Evolutionary conservation across 2,113 vertebrate genomes (phyloP).

Genomic region (Antechinus flavipes): DNA sequence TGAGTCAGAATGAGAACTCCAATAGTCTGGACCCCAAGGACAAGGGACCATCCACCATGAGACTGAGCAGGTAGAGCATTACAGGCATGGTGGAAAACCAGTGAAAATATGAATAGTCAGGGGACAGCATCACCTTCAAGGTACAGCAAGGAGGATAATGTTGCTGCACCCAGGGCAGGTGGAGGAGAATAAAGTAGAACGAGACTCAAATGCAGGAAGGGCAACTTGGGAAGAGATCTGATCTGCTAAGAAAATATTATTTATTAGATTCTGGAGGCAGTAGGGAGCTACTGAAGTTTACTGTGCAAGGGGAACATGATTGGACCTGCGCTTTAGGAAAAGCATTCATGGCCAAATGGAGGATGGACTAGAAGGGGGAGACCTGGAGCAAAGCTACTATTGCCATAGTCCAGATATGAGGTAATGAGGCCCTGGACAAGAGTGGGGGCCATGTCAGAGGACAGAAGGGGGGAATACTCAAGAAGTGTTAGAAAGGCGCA

Average conservation of each 20-base stretch:
- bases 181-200: not conserved
- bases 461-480: not conserved
- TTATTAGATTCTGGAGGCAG: not conserved
- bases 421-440: not conserved
- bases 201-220: not conserved
- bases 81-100: not conserved
- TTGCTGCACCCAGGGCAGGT: not conserved
- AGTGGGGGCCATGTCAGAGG: not conserved
- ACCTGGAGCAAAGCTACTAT: not conserved
- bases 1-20: not conserved
- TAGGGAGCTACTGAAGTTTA: not conserved
- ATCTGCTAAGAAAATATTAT: not conserved
- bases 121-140: not conserved
- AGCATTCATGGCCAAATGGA: not conserved
- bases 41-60: not conserved
- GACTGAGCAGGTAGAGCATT: not conserved
- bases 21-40: not conserved
- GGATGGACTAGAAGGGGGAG: not conserved
- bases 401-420: not conserved
- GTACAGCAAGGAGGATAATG: not conserved
- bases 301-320: not conserved
- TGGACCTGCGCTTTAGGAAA: not conserved
- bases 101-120: not conserved
- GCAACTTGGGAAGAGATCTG: not conserved
- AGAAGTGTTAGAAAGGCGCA: not conserved